Conservation (phyloP, 2,888 invertebrate species). For the Hyppa rectilinea region DNA sequence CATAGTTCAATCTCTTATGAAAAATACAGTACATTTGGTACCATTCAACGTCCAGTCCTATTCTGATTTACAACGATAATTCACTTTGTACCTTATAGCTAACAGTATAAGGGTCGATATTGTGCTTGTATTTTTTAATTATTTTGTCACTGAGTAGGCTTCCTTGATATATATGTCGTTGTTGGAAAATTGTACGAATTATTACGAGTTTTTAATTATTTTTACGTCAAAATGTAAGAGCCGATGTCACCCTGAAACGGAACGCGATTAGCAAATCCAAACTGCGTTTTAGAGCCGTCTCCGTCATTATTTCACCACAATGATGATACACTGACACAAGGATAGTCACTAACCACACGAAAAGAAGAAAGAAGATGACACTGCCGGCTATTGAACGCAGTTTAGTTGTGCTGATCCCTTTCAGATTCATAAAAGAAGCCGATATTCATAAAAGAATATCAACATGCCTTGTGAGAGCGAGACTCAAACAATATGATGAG, state of each 20-base stretch:
- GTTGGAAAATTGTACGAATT: constrained; percentile 2
- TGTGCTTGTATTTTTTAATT: constrained; percentile 39
- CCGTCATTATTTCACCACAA: too few relatives aligned
- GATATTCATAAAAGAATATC: neutral
- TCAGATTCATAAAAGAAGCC: too few relatives aligned
- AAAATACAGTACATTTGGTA: constrained; percentile 32
- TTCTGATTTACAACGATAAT: constrained; percentile 29
- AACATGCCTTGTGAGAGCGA: neutral
- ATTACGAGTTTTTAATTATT: neutral
- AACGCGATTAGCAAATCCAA: too few relatives aligned
- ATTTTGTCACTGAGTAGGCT: constrained; percentile 9
- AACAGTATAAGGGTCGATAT: constrained; percentile 28
- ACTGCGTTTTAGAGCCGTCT: too few relatives aligned
- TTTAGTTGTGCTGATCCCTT: too few relatives aligned
- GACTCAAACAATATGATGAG: too few relatives aligned
- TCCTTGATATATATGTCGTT: constrained; percentile 14
- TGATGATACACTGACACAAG: too few relatives aligned
- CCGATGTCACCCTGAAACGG: too few relatives aligned
- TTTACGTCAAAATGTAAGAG: neutral
- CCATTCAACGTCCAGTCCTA: neutral
- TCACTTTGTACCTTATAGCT: constrained; percentile 50
- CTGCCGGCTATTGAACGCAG: too few relatives aligned
- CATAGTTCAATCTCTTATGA: neutral
- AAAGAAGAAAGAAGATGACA: too few relatives aligned
- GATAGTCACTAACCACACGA: too few relatives aligned